Evolutionary conservation across 2,888 invertebrate species (phyloP).

Genomic region (Polyploca ridens): DNA sequence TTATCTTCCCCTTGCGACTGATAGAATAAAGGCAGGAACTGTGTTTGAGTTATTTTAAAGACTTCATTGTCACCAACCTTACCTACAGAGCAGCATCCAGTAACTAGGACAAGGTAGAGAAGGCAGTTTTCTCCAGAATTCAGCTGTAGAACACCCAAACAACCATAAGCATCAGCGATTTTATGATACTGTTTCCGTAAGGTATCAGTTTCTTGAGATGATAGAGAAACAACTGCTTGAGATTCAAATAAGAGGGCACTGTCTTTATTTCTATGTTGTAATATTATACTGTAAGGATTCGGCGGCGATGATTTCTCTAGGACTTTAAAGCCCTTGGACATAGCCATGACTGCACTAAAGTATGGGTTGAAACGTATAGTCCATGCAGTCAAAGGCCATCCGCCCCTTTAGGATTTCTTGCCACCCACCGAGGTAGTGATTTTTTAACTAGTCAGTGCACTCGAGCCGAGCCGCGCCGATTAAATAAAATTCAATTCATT

Average conservation of each 20-base stretch:
- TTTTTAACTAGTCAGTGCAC: no score
- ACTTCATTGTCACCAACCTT: constrained; percentile 98
- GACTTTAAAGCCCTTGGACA: constrained; percentile 96
- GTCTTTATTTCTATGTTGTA: constrained; percentile 95
- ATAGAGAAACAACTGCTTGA: constrained; percentile 94
- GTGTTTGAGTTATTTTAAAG: constrained; percentile 96
- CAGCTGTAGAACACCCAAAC: constrained; percentile 96
- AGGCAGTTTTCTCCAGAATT: constrained; percentile 93
- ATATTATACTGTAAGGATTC: constrained; percentile 94
- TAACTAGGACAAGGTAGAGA: constrained; percentile 95
- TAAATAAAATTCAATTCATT: no score
- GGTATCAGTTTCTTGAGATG: constrained; percentile 94
- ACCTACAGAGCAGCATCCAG: constrained; percentile 98
- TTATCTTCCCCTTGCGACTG: constrained; percentile 85
- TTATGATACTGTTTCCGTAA: constrained; percentile 95
- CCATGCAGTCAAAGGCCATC: constrained; percentile 56
- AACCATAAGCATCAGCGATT: constrained; percentile 97
- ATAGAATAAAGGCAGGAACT: constrained; percentile 94
- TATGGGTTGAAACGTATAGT: constrained; percentile 27
- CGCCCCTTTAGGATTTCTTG: constrained; percentile 52
- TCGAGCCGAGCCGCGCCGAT: no score
- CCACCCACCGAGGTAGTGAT: constrained; percentile 5
- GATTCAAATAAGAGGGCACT: constrained; percentile 96
- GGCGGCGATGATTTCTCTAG: constrained; percentile 94
- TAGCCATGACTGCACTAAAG: constrained; percentile 88